Conservation (phyloP, 2,797 vertebrate species). For the Carcharodon carcharias region DNA sequence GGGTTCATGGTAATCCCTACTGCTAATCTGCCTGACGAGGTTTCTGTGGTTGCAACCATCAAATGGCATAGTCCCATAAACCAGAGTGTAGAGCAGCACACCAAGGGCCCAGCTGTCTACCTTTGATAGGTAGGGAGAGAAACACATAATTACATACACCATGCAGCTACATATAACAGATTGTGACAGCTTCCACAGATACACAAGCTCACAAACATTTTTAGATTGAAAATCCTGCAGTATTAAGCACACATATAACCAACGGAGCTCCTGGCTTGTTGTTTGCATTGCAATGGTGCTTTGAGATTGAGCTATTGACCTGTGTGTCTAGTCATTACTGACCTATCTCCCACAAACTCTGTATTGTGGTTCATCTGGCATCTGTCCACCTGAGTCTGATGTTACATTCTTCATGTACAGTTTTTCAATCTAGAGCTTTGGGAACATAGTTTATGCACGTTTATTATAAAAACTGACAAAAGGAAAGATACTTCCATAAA, state of each 20-base stretch:
- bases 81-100: slow-evolving; percentile 92
- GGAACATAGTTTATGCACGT: background rate
- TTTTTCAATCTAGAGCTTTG: background rate
- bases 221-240: too few relatives aligned
- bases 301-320: background rate
- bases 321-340: background rate
- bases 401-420: background rate
- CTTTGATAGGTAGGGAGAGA: slow-evolving; percentile 49
- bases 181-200: background rate
- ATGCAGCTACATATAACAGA: background rate
- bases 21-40: slow-evolving; percentile 97
- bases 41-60: slow-evolving; percentile 97
- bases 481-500: background rate
- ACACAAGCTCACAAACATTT: background rate
- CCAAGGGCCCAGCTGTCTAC: slow-evolving; percentile 99
- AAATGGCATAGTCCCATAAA: slow-evolving; percentile 98
- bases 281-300: background rate
- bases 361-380: background rate
- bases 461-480: background rate
- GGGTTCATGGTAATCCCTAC: slow-evolving; percentile 93
- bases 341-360: background rate
- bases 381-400: background rate
- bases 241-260: background rate
- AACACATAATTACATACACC: background rate
- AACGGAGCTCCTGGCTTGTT: background rate